These are phyloP conservation scores for rabbit (Oryctolagus cuniculus) DNA, from an alignment of 2,113 vertebrate genomes.

Conservation along the genomic window mOryCun1.1 NC_091433.1:140806001-140806500, in stretches of 20 bases:
- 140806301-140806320: not conserved
- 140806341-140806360: not conserved
- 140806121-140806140: conserved; percentile 19
- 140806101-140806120: conserved; percentile 13
- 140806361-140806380: too few species aligned
- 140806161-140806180: conserved; percentile 33
- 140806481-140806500: too few species aligned
- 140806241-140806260: conserved; percentile 30
- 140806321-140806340: conserved; percentile 43
- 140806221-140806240: conserved; percentile 21
- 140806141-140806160: not conserved
- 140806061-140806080: conserved; percentile 36
- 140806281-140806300: conserved; percentile 29
- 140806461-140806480: too few species aligned
- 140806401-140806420: too few species aligned
- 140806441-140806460: too few species aligned
- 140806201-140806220: conserved; percentile 41
- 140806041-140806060: conserved; percentile 11
- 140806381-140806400: too few species aligned
- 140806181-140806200: not conserved
- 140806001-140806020: conserved; percentile 54
- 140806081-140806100: conserved; percentile 50
- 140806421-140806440: too few species aligned
- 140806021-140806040: conserved; percentile 31
- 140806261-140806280: conserved; percentile 35